Percentiles rank a stretch among this genome's conserved stretches.
Evolutionary conservation across 1,140 invertebrate genomes (phyloP).

Genomic region (Antheraea pernyi): DNA sequence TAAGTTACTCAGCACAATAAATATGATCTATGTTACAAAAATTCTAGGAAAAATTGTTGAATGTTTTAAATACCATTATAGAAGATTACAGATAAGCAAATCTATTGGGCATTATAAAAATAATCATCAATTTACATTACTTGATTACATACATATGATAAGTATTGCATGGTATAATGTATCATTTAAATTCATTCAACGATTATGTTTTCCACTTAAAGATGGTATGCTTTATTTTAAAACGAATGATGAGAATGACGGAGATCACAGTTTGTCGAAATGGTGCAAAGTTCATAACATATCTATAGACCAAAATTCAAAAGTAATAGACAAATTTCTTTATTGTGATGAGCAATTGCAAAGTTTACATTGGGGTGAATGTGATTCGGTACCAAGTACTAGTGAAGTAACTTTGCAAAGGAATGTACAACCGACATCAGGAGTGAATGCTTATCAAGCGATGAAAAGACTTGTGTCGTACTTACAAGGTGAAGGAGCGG

Average conservation of each 20-base stretch:
- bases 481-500: conserved; percentile 30
- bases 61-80: conserved; percentile 37
- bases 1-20: conserved; percentile 16
- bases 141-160: conserved; percentile 34
- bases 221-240: conserved; percentile 31
- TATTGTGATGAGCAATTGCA: conserved; percentile 31
- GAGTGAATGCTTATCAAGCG: conserved; percentile 33
- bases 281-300: conserved; percentile 34
- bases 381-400: conserved; percentile 19
- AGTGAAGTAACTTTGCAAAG: conserved; percentile 24
- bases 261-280: conserved; percentile 28
- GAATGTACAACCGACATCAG: conserved; percentile 22
- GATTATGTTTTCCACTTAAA: conserved; percentile 25
- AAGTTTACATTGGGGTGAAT: conserved; percentile 16
- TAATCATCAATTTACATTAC: conserved; percentile 13
- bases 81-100: conserved; percentile 34
- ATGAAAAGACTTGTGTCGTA: conserved; percentile 35
- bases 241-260: conserved; percentile 21
- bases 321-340: conserved; percentile 31
- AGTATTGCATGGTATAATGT: conserved; percentile 31
- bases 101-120: conserved; percentile 25
- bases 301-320: conserved; percentile 22
- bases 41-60: conserved; percentile 27
- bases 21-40: conserved; percentile 25
- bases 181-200: conserved; percentile 24